Conservation (phyloP, 2,888 invertebrate genomes). For the Parasteatoda lunata region DNA sequence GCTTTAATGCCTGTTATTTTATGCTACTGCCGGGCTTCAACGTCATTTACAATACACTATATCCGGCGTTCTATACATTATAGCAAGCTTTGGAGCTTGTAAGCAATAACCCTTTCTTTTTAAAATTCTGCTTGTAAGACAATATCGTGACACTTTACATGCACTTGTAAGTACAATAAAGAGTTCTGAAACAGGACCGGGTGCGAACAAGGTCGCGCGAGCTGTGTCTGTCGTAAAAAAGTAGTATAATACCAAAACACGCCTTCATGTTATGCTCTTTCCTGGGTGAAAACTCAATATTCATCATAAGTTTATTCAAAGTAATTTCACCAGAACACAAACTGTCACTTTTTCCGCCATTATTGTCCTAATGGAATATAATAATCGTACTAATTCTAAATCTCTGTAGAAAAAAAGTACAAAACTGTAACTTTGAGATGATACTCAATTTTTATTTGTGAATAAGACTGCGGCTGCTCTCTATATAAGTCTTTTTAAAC, state of each 20-base stretch:
- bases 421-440: no score
- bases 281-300: slow-evolving; percentile 64
- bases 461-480: no score
- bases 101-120: slow-evolving; percentile 54
- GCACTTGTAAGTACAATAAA: slow-evolving; percentile 39
- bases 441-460: no score
- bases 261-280: slow-evolving; percentile 54
- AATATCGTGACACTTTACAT: slow-evolving; percentile 51
- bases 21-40: background rate
- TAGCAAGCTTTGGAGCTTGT: slow-evolving; percentile 2
- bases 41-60: slow-evolving; percentile 2
- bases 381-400: no score
- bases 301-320: slow-evolving; percentile 31
- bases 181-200: slow-evolving; percentile 40
- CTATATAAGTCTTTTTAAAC: no score
- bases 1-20: no score
- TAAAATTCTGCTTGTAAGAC: slow-evolving; percentile 35
- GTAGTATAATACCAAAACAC: slow-evolving; percentile 43
- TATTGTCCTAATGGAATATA: slow-evolving; percentile 8
- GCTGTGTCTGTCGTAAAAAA: slow-evolving; percentile 46
- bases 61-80: slow-evolving; percentile 17
- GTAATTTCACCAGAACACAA: background rate
- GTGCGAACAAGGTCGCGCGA: slow-evolving; percentile 51
- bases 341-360: slow-evolving; percentile 20
- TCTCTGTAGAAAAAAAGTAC: no score